These are phyloP conservation scores for Ophonus ardosiacus DNA, from an alignment of 2,888 invertebrate genomes.

Conservation along the genomic window DNA sequence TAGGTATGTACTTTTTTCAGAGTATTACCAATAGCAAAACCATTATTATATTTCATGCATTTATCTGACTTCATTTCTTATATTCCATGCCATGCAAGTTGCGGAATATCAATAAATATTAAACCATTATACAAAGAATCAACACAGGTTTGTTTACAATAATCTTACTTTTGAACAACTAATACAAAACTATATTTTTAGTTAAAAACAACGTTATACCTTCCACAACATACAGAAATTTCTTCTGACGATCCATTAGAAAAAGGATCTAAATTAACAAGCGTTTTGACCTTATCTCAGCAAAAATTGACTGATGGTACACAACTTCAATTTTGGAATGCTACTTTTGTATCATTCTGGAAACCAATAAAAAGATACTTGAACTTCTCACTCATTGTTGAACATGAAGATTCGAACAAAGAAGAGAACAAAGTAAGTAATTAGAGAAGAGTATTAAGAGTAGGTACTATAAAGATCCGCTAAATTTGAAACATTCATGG, in stretches of 20 bases:
- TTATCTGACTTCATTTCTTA: conserved; percentile 60
- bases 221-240: conserved; percentile 17
- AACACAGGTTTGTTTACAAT: conserved; percentile 22
- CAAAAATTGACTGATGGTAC: conserved; percentile 35
- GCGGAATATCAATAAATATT: conserved; percentile 54
- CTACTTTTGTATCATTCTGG: conserved; percentile 31
- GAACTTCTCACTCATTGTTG: conserved; percentile 41
- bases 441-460: too few species aligned
- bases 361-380: conserved; percentile 41
- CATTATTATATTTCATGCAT: conserved; percentile 38
- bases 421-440: conserved; percentile 48
- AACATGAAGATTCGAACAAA: conserved; percentile 34
- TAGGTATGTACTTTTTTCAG: conserved; percentile 34
- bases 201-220: neutral
- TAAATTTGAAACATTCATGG: too few species aligned
- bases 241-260: neutral
- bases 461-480: too few species aligned
- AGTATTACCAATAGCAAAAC: conserved; percentile 42
- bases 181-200: neutral
- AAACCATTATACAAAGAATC: conserved; percentile 57
- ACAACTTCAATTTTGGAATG: conserved; percentile 54
- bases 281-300: conserved; percentile 43
- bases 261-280: conserved; percentile 10
- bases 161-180: neutral
- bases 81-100: conserved; percentile 61